Evolutionary conservation across 2,888 invertebrate species (phyloP), one percentile per base, ranked within the genome.

Genomic region (Eupithecia pulchellata): DNA sequence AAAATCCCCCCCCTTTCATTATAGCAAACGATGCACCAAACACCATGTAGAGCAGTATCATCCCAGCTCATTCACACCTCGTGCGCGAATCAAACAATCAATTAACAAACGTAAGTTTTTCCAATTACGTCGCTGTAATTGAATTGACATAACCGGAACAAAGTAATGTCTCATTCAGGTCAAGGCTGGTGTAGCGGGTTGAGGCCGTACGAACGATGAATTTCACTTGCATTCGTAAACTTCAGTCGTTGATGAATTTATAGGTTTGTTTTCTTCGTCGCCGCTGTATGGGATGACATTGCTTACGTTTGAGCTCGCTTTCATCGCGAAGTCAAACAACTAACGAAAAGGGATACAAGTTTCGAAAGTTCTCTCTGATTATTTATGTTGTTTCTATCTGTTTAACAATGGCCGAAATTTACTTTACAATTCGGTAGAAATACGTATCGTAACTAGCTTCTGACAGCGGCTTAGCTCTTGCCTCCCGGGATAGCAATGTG

Each of bases 191-290:
- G 11, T 20, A 25, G 14, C 65, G 61, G 30, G 27, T 42, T 27
- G 55, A 64, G 69, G 66, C 39, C 66, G 64, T 36, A 3, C 61
- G 34, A 69, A 69, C 72, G 69, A 72, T 69, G 63, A 66, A 68
- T 68, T 72, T 68, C 68, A 64, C 64, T 69, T 57, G 64, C 72
- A 64, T 34, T 61, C 27, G 52, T 32, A 25, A 69, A 47, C 64
- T 34, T 71, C 47, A 64, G 57, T 66, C 58, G 52, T 65, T 62
- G 42, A 68, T 63, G n/a, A 66, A 32, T 61, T n/a, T 63, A 58
- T 70, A 27, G 17, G 11, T 63, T 66, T 47, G 25, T 29, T 32
- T 55, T 34, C 30, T 61, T 14, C 39, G 14, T 36, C 30, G 52
- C 13, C 34, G 0, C 5, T 8, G 42, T n/a, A 42, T n/a, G 8